Percentiles rank a stretch among this genome's conserved stretches.
phyloP scores from a whole-genome alignment of 2,888 invertebrate genomes.

The Acleris literana region DNA sequence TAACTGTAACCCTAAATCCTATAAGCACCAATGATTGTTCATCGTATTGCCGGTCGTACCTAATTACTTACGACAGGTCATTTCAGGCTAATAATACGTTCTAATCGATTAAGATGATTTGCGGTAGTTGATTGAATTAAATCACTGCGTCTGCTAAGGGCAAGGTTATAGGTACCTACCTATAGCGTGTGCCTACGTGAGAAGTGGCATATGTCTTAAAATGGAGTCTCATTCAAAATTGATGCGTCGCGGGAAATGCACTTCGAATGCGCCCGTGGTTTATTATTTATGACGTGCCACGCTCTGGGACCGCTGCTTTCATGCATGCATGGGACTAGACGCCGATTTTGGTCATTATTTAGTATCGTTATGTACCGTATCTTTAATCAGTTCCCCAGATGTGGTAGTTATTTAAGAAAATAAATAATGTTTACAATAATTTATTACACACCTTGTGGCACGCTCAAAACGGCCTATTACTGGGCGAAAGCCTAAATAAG shows the following conservation, averaged over 20 bases:
- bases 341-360: not conserved
- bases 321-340: not conserved
- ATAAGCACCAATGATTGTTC: no score
- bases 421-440: no score
- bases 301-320: not conserved
- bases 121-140: not conserved
- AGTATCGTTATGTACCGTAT: not conserved
- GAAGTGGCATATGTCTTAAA: constrained; percentile 40
- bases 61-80: not conserved
- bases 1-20: no score
- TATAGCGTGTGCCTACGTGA: constrained; percentile 27
- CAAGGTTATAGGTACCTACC: no score
- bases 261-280: constrained; percentile 37
- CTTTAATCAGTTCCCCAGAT: no score
- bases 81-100: constrained; percentile 4
- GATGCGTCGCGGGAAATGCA: constrained; percentile 39
- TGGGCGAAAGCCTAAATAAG: no score
- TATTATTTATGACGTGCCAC: constrained; percentile 30
- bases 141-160: not conserved
- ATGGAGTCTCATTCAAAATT: constrained; percentile 41
- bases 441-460: no score
- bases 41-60: not conserved
- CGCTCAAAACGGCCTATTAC: no score
- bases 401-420: no score
- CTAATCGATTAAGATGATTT: constrained; percentile 1